These are phyloP conservation scores for Microchrysa polita DNA, from an alignment of 2,888 invertebrate genomes.

Conservation along the genomic window DNA sequence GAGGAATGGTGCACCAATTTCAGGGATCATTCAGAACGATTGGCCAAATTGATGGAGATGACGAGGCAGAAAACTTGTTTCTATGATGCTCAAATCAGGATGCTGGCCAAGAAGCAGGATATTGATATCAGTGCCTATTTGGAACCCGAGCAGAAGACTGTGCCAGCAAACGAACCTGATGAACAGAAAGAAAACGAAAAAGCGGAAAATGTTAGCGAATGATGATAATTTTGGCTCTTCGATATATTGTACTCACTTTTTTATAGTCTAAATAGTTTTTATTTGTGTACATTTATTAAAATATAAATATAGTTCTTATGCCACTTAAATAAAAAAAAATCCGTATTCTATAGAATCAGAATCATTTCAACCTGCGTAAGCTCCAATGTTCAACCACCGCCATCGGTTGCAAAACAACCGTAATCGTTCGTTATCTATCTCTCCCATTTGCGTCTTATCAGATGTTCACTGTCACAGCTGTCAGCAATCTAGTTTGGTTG, in stretches of 20 bases:
- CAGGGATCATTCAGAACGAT: neutral
- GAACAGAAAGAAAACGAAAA: neutral
- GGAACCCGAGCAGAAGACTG: neutral
- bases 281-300: too few species aligned
- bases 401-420: too few species aligned
- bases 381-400: too few species aligned
- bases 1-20: constrained; percentile 23
- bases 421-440: too few species aligned
- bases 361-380: too few species aligned
- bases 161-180: too few species aligned
- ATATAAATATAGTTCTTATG: too few species aligned
- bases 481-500: neutral
- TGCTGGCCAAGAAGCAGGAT: constrained; percentile 23
- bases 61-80: neutral
- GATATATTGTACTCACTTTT: too few species aligned
- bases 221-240: neutral
- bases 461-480: neutral
- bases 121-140: constrained; percentile 7
- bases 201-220: neutral
- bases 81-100: constrained; percentile 35
- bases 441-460: constrained; percentile 7
- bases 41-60: neutral
- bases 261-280: too few species aligned
- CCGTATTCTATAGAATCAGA: too few species aligned
- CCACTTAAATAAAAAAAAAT: too few species aligned